Base-by-base conservation (phyloP, 2,888 invertebrate genomes). In the Himalopsyche tibetana region DNA sequence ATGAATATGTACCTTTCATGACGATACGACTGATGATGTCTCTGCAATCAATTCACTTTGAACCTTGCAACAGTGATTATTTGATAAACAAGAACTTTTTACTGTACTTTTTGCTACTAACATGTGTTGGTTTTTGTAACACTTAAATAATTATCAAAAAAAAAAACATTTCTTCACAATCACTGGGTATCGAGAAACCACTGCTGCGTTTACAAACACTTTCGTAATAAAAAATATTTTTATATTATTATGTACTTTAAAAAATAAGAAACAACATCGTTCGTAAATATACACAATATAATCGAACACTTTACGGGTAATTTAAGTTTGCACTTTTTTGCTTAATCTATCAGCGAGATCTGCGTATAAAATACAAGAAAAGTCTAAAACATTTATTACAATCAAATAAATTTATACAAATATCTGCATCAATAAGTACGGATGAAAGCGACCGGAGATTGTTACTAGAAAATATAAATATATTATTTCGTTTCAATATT, bases 301-400 rank as follows among this genome's bases (percentile, higher is more conserved):
- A 74, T 74, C 74, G 63, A 82, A 82, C 82, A 82, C 82, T 82
- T 82, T 55, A 63, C 40, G 82, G 82, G 45, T 82, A 82, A 56
- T 82, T 82, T 56, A 63, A 63, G 74, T 74, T 74, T 82, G 82
- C 82, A 63, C 82, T 82, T 82, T 74, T 63, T 82, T 82, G 45
- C 63, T 82, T 63, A 82, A 82, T 40, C 82, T 82, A 82, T 56
- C 56, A 56, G 56, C 82, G 82, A 82, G 82, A 82, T 82, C 82
- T 82, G 82, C 38, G 63, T 63, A 56, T 55, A 56, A 82, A 82
- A 82, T 63, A 82, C 38, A 63, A 80, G n/a, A 55, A 82, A 82
- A 56, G 42, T 36, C 82, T 55, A 55, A 82, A 82, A 82, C 55
- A 82, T 82, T 82, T 55, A 55, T 55, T 82, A 82, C 55, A 82